phyloP scores from a whole-genome alignment of 2,888 invertebrate genomes.

The Diarsia brunnea region DNA sequence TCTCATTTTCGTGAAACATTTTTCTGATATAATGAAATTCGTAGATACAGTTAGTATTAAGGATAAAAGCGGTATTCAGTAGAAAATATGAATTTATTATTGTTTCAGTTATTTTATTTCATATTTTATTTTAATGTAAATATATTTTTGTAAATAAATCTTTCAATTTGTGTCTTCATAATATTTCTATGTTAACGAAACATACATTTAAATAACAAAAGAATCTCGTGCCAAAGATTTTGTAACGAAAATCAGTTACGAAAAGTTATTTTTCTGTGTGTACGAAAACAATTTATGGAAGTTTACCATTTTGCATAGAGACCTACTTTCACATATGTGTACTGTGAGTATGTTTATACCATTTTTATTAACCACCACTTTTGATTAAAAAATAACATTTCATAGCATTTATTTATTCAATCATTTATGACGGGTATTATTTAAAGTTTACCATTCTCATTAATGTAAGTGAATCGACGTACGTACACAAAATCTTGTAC shows the following conservation, averaged over 20 bases:
- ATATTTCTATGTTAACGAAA: slow-evolving; percentile 48
- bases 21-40: slow-evolving; percentile 13
- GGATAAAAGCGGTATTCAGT: slow-evolving; percentile 27
- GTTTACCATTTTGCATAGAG: slow-evolving; percentile 48
- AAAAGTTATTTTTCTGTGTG: slow-evolving; percentile 43
- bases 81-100: slow-evolving; percentile 45
- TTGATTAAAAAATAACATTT: slow-evolving; percentile 28
- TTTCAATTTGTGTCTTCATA: slow-evolving; percentile 34
- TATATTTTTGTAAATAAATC: slow-evolving; percentile 62
- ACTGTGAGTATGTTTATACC: slow-evolving; percentile 13
- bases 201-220: slow-evolving; percentile 54
- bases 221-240: slow-evolving; percentile 72
- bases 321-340: slow-evolving; percentile 28
- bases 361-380: slow-evolving; percentile 19
- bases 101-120: slow-evolving; percentile 49
- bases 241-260: slow-evolving; percentile 53
- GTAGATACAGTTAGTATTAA: slow-evolving; percentile 30
- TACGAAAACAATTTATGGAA: slow-evolving; percentile 40
- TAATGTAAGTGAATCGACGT: slow-evolving; percentile 48
- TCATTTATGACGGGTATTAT: slow-evolving; percentile 66
- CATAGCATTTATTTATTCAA: slow-evolving; percentile 57
- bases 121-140: slow-evolving; percentile 62
- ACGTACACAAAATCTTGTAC: slow-evolving; percentile 72
- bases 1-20: slow-evolving; percentile 37
- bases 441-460: slow-evolving; percentile 66